phyloP scores from a whole-genome alignment of 2,888 invertebrate genomes.

The Thera britannica region DNA sequence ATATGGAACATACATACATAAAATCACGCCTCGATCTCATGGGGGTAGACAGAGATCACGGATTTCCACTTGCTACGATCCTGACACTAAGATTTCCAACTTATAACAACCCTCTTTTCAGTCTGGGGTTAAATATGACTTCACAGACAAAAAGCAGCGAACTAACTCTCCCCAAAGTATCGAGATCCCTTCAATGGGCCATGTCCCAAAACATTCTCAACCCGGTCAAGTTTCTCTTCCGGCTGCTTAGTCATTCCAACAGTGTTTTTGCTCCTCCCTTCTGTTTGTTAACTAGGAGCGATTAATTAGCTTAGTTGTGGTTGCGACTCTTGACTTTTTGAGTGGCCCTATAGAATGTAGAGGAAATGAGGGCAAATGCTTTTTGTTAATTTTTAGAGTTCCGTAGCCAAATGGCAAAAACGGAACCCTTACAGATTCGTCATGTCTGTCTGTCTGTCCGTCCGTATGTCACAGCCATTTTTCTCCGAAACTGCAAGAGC shows the following conservation, averaged over 20 bases:
- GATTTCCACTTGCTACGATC: too few species aligned
- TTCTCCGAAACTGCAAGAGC: too few species aligned
- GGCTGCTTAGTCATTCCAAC: slow-evolving; percentile 43
- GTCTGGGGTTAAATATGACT: too few species aligned
- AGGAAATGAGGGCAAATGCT: neutral
- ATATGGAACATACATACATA: too few species aligned
- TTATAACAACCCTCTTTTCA: too few species aligned
- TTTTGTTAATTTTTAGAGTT: neutral
- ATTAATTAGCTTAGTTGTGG: slow-evolving; percentile 43
- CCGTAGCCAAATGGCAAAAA: too few species aligned
- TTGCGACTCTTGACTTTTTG: slow-evolving; percentile 24
- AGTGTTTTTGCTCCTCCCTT: slow-evolving; percentile 43
- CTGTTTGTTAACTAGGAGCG: slow-evolving; percentile 41
- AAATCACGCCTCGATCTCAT: too few species aligned
- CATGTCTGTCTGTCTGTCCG: too few species aligned
- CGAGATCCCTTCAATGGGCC: slow-evolving; percentile 2
- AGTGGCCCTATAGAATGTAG: neutral
- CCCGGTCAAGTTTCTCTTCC: slow-evolving; percentile 22
- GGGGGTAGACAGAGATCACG: too few species aligned
- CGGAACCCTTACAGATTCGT: too few species aligned
- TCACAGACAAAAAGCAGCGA: neutral
- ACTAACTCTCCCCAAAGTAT: slow-evolving; percentile 7
- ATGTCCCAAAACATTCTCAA: slow-evolving; percentile 12
- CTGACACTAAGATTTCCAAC: too few species aligned
- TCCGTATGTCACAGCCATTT: too few species aligned